Evolutionary conservation across 1,140 invertebrate species (phyloP), one percentile per base, ranked within the genome.

Genomic region (Papilio polyxenes): DNA sequence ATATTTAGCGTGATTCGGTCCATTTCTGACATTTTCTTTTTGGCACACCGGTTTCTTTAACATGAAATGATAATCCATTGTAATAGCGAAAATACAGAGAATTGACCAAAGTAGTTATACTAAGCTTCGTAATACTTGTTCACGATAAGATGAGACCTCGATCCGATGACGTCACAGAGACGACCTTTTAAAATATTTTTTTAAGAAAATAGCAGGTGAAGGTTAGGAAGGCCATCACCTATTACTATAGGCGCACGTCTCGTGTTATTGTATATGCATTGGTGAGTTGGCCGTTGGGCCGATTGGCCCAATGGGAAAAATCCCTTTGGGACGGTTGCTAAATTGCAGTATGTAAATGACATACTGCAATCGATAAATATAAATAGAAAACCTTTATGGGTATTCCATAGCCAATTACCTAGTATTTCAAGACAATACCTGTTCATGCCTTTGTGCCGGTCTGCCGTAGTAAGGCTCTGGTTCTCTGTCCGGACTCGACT

Each of bases 401-500:
- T 37, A 37, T 37, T 72, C 31, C 23, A 40, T 72, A 72, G 11
- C 65, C 11, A 72, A 37, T n/a, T n/a, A 15, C 11, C 65, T 72
- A 72, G 23, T 31, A 69, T 69, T 37, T 69, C 13, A 13, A 72
- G 0, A 72, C 13, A 72, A 37, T 37, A 80, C 78, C 49, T 80
- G 78, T 80, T 80, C 78, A 37, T 69, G 78, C n/a, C 78, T 80
- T 17, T 65, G 31, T 2, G 59, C 56, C 2, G 78, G 78, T 80
- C 78, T 79, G 77, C 83, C 86, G 83, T 85, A 87, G 84, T 86
- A 90, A 7, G 84, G 85, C 82, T 89, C 89, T 40, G 86, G 76
- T 40, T 91, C 91, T 10, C 91, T 86, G 83, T 92, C 91, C 5
- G 92, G 92, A 44, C 90, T 92, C 17, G 91, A 93, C 82, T 92